Evolutionary conservation across 2,113 vertebrate genomes (phyloP), one percentile per base, ranked within the genome.

Genomic region (Hoplias malabaricus): DNA sequence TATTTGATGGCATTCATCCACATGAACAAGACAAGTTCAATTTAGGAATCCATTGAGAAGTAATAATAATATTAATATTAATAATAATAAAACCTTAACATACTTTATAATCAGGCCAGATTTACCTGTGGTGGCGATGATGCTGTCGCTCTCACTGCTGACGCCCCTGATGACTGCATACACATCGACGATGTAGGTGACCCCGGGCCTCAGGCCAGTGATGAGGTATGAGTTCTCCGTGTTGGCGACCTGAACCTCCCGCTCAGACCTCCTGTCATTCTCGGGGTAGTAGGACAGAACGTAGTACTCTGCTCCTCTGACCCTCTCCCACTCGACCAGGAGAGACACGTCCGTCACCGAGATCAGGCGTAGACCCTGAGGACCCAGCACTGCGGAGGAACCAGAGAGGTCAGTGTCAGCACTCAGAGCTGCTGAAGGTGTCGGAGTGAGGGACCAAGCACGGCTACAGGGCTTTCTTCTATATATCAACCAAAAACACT

Each of bases 281-380:
- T 91, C 80, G 0, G 93, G 93, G 71, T 94, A 89, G 86, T 93
- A 94, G 71, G 84, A 93, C 70, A 97, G 78, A 61, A 95, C 69
- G 50, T 96, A 95, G 88, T 94, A 89, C 70, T 96, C 92, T 12
- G 93, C 92, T 21, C 92, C 88, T 1, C 38, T 73, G 71, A 91
- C 80, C 0, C 87, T 85, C 82, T 94, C 91, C 95, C 95, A 98
- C 79, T 92, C 88, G 63, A 96, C 90, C 82, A 91, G 80, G 79
- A 96, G 85, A 13, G 94, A 95, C 6, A 85, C 82, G 65, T 95
- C 95, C 0, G 93, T 93, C 80, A 89, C 85, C 71, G 78, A 87
- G 80, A 96, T 86, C 70, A 98, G 77, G 76, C 80, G 91, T 31
- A 94, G 84, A 38, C 89, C 92, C 85, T 94, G 89, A 33, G 94